These are phyloP conservation scores for Drosophila bifasciata DNA, from an alignment of 1,140 invertebrate genomes.

Conservation along the genomic window DNA sequence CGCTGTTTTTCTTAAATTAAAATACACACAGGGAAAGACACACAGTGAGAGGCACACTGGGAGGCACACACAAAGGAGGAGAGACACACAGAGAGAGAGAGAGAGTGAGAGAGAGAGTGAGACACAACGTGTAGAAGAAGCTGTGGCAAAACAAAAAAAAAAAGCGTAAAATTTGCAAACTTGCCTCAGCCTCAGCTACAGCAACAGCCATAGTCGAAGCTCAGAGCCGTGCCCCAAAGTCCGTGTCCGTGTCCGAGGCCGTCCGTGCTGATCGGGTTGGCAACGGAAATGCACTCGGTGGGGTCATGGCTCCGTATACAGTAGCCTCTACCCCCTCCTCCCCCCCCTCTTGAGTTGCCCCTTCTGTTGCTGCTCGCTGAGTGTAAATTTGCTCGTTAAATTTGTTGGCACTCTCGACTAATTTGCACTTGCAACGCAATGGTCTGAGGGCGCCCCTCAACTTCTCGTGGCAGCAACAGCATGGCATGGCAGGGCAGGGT, in stretches of 20 bases:
- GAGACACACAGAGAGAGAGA: not conserved
- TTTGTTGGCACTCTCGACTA: conserved; percentile 81
- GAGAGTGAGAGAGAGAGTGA: not conserved
- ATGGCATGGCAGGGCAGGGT: conserved; percentile 4
- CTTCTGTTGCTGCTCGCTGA: conserved; percentile 69
- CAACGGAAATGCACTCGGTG: not conserved
- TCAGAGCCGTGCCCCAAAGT: too few relatives aligned
- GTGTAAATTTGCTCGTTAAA: conserved; percentile 81
- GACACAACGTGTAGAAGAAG: not conserved
- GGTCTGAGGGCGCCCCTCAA: conserved; percentile 12
- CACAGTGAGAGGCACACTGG: conserved; percentile 5
- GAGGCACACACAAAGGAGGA: conserved; percentile 13
- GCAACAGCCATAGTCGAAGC: too few relatives aligned
- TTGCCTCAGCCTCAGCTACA: conserved; percentile 13
- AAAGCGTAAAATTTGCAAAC: conserved; percentile 67
- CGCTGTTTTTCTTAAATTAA: conserved; percentile 72
- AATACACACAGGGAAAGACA: conserved; percentile 45
- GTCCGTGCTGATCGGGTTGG: conserved; percentile 15
- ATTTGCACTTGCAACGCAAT: conserved; percentile 76
- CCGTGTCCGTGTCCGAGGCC: too few relatives aligned
- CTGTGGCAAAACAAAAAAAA: not conserved
- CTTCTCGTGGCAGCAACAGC: not conserved
- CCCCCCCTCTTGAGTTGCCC: conserved; percentile 29
- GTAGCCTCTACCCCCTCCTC: not conserved
- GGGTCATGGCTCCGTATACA: too few relatives aligned